Evolutionary conservation across 2,888 invertebrate genomes (phyloP), one percentile per base, ranked within the genome.

Genomic region (Cremastinae sp.): DNA sequence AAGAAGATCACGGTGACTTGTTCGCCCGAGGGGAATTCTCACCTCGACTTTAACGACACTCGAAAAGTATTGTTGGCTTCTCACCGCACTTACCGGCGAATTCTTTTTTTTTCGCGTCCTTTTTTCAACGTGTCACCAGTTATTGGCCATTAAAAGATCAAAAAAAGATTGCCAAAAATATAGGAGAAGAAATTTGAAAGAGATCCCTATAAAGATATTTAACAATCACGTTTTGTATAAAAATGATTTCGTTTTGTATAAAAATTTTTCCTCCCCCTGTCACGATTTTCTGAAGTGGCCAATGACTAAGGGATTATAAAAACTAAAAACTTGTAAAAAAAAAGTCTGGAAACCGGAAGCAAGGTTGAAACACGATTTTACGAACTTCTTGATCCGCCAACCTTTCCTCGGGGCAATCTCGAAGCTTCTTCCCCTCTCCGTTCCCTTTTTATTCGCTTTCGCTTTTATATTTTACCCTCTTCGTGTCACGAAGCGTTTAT

Each of bases 401-500:
- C 28, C 5, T 28, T 28, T 28, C 28, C 28, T 28, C 28, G 28
- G 5, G 28, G 28, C 28, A 5, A 28, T 18, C 2, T 9, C 10
- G n/a, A 64, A 39, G 35, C 37, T 51, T 37, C 20, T 41, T 39
- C 10, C 28, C 39, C 20, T 35, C 14, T 41, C 12, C 28, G 7
- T 56, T 41, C 12, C 37, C 37, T 18, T 45, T 20, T 8, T n/a
- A n/a, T 22, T n/a, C 28, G 18, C 16, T 47, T 18, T 37, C 18
- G n/a, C 28, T 51, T 39, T 37, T 45, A 12, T 53, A n/a, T 39
- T 43, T 14, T 53, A 28, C 18, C 45, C 55, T 18, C 12, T 53
- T 64, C 35, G 47, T 59, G 64, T 47, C 47, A 51, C 51, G 64
- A 47, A 61, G 45, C 64, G 58, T 65, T 70, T 70, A 45, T 53